phyloP scores from a whole-genome alignment of 2,888 invertebrate species.

The Leucophenga maculata region DNA sequence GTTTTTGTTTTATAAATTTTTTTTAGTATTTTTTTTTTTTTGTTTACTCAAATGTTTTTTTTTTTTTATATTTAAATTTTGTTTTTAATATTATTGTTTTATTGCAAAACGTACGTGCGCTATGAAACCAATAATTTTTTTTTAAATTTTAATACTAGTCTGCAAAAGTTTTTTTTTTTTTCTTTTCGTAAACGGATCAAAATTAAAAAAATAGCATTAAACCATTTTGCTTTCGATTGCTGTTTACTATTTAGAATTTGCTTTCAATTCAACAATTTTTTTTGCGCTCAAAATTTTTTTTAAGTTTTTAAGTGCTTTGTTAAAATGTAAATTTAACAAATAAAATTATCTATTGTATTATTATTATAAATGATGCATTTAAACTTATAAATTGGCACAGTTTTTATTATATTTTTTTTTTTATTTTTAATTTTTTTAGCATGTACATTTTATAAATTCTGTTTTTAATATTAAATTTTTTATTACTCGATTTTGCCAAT shows the following conservation, averaged over 20 bases:
- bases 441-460: slow-evolving; percentile 63
- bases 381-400: slow-evolving; percentile 32
- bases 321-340: slow-evolving; percentile 14
- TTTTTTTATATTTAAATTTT: slow-evolving; percentile 28
- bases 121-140: slow-evolving; percentile 73
- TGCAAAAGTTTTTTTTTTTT: slow-evolving; percentile 29
- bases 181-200: not conserved
- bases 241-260: no score
- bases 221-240: no score
- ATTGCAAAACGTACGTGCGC: slow-evolving; percentile 72
- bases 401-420: slow-evolving; percentile 37
- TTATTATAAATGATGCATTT: slow-evolving; percentile 2
- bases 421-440: slow-evolving; percentile 45
- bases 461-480: slow-evolving; percentile 40
- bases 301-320: no score
- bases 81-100: slow-evolving; percentile 37
- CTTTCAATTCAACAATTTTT: no score
- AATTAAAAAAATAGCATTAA: not conserved
- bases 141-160: slow-evolving; percentile 38
- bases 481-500: slow-evolving; percentile 40
- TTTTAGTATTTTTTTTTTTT: slow-evolving; percentile 34
- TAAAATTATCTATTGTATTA: slow-evolving; percentile 29
- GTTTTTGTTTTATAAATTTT: not conserved
- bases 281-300: no score
- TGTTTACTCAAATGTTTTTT: slow-evolving; percentile 31